phyloP scores from a whole-genome alignment of 1,140 invertebrate genomes.

The Plectrocnemia conspersa region DNA sequence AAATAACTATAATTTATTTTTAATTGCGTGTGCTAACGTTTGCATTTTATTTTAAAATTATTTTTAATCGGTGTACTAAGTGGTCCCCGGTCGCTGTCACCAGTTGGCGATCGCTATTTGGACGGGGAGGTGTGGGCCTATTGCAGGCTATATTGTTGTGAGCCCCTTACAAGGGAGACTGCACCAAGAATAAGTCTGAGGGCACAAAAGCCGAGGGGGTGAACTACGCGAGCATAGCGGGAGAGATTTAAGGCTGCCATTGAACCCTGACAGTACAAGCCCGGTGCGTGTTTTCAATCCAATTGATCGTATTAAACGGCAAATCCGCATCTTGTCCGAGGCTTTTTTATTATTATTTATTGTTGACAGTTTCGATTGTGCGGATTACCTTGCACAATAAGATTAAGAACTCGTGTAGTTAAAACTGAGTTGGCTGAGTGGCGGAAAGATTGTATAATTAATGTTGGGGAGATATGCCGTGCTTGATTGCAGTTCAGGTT shows the following conservation, averaged over 20 bases:
- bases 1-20: no score
- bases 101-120: background rate
- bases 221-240: background rate
- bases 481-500: no score
- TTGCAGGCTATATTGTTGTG: conserved; percentile 18
- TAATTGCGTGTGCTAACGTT: no score
- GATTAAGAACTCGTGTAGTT: no score
- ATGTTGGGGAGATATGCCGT: no score
- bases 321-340: background rate
- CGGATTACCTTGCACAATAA: no score
- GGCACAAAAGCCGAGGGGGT: conserved; percentile 22
- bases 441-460: no score
- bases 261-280: conserved; percentile 12
- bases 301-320: conserved; percentile 14
- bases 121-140: conserved; percentile 12
- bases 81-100: background rate
- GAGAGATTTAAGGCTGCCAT: conserved; percentile 15
- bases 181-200: conserved; percentile 25
- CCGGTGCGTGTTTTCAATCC: conserved; percentile 15
- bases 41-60: no score
- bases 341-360: no score
- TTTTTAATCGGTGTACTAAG: no score
- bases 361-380: no score
- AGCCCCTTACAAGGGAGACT: conserved; percentile 14
- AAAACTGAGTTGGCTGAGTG: no score